These are phyloP conservation scores for Sebastes vulpes DNA, from an alignment of 2,797 vertebrate genomes.

Conservation along the genomic window DNA sequence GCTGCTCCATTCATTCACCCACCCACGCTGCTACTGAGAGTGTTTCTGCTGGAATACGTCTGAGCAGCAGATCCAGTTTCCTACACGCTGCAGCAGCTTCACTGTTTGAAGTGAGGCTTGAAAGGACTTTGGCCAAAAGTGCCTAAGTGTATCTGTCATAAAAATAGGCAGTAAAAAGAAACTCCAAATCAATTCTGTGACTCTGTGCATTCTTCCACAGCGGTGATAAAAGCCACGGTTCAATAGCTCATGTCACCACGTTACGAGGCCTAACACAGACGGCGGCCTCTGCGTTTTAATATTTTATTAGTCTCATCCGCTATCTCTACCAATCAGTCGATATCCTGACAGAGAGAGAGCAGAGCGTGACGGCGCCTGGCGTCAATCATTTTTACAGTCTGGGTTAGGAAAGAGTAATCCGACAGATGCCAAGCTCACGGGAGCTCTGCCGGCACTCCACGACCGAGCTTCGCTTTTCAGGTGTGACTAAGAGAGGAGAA, in stretches of 20 bases:
- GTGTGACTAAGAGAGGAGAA: not conserved
- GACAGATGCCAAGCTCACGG: slow-evolving; percentile 4
- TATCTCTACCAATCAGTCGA: slow-evolving; percentile 70
- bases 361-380: slow-evolving; percentile 27
- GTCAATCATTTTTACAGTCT: slow-evolving; percentile 67
- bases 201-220: slow-evolving; percentile 38
- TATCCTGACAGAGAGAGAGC: slow-evolving; percentile 47
- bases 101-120: slow-evolving; percentile 2
- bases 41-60: not conserved
- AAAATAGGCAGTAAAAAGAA: slow-evolving; percentile 47
- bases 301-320: slow-evolving; percentile 79
- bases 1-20: slow-evolving; percentile 57
- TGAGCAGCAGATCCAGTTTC: slow-evolving; percentile 6
- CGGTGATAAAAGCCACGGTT: slow-evolving; percentile 66
- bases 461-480: not conserved
- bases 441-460: not conserved
- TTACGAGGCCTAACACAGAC: slow-evolving; percentile 53
- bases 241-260: slow-evolving; percentile 65
- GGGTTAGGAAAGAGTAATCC: slow-evolving; percentile 27
- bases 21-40: not conserved
- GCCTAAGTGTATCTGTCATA: slow-evolving; percentile 41
- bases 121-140: slow-evolving; percentile 26
- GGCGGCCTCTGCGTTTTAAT: slow-evolving; percentile 63
- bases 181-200: slow-evolving; percentile 53
- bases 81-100: slow-evolving; percentile 1